Evolutionary conservation across 2,888 invertebrate genomes (phyloP).

Genomic region (Agrotis clavis): DNA sequence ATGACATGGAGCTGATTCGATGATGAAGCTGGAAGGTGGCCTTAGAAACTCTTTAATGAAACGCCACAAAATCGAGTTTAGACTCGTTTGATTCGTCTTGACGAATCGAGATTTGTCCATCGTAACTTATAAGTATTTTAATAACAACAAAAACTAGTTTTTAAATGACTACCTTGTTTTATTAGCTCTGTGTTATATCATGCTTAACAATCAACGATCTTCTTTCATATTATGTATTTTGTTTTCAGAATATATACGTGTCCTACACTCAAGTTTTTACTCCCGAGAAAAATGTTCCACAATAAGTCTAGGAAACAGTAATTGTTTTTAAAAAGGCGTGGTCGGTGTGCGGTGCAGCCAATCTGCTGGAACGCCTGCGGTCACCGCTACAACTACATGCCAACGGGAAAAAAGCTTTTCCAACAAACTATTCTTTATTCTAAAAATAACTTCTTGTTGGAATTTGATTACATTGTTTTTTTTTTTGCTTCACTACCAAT

Average conservation of each 20-base stretch:
- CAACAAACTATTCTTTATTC: constrained; percentile 26
- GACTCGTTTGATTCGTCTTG: no score
- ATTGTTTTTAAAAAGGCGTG: constrained; percentile 52
- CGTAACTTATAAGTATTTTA: no score
- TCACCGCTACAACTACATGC: constrained; percentile 25
- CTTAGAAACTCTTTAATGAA: no score
- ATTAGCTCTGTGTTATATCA: no score
- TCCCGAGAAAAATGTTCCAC: constrained; percentile 5
- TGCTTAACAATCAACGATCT: no score
- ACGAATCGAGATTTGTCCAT: no score
- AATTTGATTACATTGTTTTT: neutral
- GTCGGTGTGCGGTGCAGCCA: constrained; percentile 46
- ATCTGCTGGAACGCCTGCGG: constrained; percentile 56
- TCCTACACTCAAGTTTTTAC: neutral
- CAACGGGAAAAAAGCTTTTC: constrained; percentile 15
- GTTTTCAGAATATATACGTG: neutral
- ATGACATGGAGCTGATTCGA: no score
- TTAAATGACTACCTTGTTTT: neutral
- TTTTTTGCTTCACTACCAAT: neutral
- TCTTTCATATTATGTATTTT: neutral
- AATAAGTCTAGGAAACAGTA: constrained; percentile 31
- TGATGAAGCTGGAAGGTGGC: no score
- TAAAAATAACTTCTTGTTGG: constrained; percentile 23
- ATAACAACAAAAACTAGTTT: no score
- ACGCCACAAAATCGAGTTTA: no score